Conservation (phyloP, 2,113 vertebrate genomes). For the Ardeotis arabs region DNA sequence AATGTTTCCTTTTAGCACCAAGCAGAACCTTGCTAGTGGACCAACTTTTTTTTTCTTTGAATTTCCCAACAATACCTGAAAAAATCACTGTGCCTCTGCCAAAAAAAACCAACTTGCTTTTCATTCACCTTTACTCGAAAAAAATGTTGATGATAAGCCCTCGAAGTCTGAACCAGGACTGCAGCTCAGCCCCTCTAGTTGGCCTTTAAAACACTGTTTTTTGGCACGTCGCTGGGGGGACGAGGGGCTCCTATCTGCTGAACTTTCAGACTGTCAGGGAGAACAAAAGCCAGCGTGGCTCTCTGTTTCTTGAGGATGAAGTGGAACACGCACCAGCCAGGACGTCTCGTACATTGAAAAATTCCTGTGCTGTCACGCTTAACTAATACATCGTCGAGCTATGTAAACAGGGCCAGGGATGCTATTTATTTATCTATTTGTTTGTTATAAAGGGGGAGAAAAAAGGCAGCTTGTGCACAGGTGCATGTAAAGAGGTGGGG, state of each 20-base stretch:
- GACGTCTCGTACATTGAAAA: neutral
- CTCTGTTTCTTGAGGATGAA: neutral
- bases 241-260: neutral
- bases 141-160: neutral
- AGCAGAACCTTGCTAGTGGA: neutral
- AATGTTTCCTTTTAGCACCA: neutral
- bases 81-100: neutral
- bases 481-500: neutral
- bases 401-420: slow-evolving; percentile 20
- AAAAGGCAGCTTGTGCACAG: neutral
- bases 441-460: neutral
- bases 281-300: neutral
- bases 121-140: neutral
- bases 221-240: neutral
- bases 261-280: neutral
- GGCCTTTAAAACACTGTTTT: neutral
- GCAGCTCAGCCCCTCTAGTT: neutral
- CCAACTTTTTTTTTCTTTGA: neutral
- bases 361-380: slow-evolving; percentile 54
- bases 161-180: neutral
- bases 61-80: neutral
- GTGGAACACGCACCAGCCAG: neutral
- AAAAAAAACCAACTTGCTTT: neutral
- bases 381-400: neutral
- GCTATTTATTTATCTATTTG: slow-evolving; percentile 39